These are phyloP conservation scores for Bugulina stolonifera DNA, from an alignment of 2,888 invertebrate genomes.

Conservation along the genomic window DNA sequence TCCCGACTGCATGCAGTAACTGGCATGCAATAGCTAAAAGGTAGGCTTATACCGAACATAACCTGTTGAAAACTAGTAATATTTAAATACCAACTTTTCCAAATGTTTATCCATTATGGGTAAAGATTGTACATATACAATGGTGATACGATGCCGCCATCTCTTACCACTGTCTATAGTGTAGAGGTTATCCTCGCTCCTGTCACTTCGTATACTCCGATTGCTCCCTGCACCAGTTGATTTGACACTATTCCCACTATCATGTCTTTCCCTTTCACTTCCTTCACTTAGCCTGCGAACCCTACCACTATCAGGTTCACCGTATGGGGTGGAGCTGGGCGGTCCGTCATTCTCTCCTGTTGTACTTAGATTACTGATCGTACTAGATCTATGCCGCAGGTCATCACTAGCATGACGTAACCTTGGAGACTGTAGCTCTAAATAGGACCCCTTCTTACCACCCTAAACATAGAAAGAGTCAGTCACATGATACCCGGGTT, in stretches of 20 bases:
- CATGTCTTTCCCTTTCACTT: conserved; percentile 16
- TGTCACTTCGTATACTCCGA: neutral
- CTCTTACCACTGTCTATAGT: neutral
- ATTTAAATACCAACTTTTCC: too few species aligned
- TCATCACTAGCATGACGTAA: neutral
- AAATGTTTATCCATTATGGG: too few species aligned
- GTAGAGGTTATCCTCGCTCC: conserved; percentile 2
- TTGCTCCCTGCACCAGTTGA: neutral
- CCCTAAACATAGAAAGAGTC: too few species aligned
- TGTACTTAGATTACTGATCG: too few species aligned
- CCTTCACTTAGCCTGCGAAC: conserved; percentile 16
- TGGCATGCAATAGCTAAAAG: too few species aligned
- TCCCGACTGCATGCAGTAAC: too few species aligned
- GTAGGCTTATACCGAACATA: too few species aligned
- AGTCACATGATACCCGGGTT: too few species aligned
- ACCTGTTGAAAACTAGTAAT: too few species aligned
- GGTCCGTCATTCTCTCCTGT: neutral
- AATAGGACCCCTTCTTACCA: conserved; percentile 3
- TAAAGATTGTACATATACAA: too few species aligned
- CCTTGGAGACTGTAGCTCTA: neutral
- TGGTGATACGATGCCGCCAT: too few species aligned
- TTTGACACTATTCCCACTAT: neutral
- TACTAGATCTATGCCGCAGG: neutral
- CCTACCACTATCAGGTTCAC: neutral
- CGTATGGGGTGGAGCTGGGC: neutral